phyloP scores from a whole-genome alignment of 2,888 invertebrate genomes.

The Idaea straminata region DNA sequence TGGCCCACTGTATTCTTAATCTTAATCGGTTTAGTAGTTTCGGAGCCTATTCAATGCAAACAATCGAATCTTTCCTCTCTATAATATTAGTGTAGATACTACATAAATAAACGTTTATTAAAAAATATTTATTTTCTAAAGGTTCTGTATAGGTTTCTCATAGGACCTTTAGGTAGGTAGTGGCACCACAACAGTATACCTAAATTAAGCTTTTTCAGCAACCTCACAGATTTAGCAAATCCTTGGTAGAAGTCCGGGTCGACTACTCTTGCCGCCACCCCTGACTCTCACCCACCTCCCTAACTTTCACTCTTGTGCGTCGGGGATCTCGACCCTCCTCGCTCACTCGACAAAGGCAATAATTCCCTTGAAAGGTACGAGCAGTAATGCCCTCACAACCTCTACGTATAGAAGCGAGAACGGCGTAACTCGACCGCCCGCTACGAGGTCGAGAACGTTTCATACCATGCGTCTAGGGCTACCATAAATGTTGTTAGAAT shows the following conservation, averaged over 20 bases:
- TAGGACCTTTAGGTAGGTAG: not conserved
- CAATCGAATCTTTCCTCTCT: too few species aligned
- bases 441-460: slow-evolving; percentile 71
- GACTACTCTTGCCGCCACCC: slow-evolving; percentile 69
- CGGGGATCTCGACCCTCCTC: slow-evolving; percentile 67
- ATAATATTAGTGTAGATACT: too few species aligned
- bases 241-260: slow-evolving; percentile 73
- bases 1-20: too few species aligned
- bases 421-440: slow-evolving; percentile 43
- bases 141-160: too few species aligned
- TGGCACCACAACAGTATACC: slow-evolving; percentile 2
- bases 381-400: slow-evolving; percentile 40
- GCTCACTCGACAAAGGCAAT: slow-evolving; percentile 51
- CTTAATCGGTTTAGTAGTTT: too few species aligned
- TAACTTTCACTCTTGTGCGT: slow-evolving; percentile 75
- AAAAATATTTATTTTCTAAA: too few species aligned
- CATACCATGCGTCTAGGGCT: slow-evolving; percentile 57
- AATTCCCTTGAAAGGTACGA: slow-evolving; percentile 41
- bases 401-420: slow-evolving; percentile 48
- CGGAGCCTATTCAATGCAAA: too few species aligned
- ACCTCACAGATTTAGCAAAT: slow-evolving; percentile 70
- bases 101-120: too few species aligned
- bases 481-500: not conserved
- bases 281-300: slow-evolving; percentile 65
- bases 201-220: slow-evolving; percentile 46